These are phyloP conservation scores for Dendrocincla tyrannina DNA, from an alignment of 2,797 vertebrate species.

Conservation along the genomic window DNA sequence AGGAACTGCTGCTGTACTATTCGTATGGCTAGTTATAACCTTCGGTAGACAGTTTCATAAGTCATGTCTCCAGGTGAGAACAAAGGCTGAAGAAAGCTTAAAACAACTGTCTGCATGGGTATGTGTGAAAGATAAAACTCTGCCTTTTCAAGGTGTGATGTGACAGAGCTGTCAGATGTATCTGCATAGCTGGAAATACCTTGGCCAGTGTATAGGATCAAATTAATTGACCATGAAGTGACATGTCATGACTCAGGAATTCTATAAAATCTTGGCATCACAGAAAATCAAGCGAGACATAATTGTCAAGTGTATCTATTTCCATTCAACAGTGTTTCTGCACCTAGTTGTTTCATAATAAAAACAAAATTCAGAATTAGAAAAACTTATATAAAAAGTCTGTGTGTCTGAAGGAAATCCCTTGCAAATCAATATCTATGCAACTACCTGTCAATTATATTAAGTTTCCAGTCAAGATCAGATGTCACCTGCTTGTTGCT, in stretches of 20 bases:
- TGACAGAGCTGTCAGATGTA: background rate
- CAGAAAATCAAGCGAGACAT: background rate
- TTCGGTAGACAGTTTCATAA: background rate
- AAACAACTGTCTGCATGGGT: background rate
- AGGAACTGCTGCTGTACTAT: background rate
- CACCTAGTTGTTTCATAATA: background rate
- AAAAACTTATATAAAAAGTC: background rate
- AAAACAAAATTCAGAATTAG: background rate
- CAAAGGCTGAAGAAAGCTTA: background rate
- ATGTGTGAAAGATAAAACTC: background rate
- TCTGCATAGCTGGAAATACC: background rate
- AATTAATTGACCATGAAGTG: background rate
- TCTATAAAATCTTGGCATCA: background rate
- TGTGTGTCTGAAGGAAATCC: background rate
- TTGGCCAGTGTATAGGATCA: background rate
- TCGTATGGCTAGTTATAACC: background rate
- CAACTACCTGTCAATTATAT: background rate
- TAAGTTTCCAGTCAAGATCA: background rate
- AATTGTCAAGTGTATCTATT: background rate
- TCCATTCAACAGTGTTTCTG: background rate
- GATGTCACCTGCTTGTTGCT: background rate
- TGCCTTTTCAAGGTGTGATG: background rate
- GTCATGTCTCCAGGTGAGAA: background rate
- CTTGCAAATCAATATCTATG: background rate
- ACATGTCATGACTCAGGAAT: background rate